Base-by-base conservation (phyloP, 2,888 invertebrate species). In the Chloromyia formosa region DNA sequence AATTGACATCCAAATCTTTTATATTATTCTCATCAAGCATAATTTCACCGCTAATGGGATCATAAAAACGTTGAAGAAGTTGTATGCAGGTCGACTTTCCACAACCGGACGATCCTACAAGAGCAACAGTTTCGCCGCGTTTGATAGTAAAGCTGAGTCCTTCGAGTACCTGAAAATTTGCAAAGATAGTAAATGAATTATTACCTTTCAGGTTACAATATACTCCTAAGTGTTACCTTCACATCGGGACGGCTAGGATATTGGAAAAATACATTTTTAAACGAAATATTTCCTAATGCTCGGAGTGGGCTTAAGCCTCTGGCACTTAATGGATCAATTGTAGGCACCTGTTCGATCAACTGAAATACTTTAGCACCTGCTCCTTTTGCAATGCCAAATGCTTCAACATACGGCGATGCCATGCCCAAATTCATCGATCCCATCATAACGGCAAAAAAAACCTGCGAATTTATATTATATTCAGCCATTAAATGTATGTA, bases 191-290 rank as follows among this genome's bases (percentile, higher is more conserved):
- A 2, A 35, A 35, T 35, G 27, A 4, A 35, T 7, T 35, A 35
- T 35, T 2, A 7, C 27, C 2, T 35, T 35, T 35, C 27, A n/a
- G n/a, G 27, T 7, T 35, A 7, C 7, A 35, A 35, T 35, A 35
- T 4, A 35, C 27, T 7, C 27, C n/a, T n/a, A n/a, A n/a, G n/a
- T n/a, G n/a, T n/a, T 1, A 94, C 92, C 80, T 90, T 88, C 35
- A 93, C 91, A 79, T 93, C 91, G 9, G 89, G 87, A 78, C 96
- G 88, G 0, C 94, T 91, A 0, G 96, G 96, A 85, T 96, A 96
- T 72, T 89, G 87, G 83, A 96, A 96, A 45, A 89, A 86, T 0
- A 96, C 91, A 80, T 93, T 87, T 77, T 88, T 88, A 78, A 96
- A 90, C 77, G 89, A 88, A 76, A 96, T 90, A 75, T 90, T 89